Evolutionary conservation across 2,797 vertebrate genomes (phyloP).

Genomic region (Parauchenoglanis punctatus): DNA sequence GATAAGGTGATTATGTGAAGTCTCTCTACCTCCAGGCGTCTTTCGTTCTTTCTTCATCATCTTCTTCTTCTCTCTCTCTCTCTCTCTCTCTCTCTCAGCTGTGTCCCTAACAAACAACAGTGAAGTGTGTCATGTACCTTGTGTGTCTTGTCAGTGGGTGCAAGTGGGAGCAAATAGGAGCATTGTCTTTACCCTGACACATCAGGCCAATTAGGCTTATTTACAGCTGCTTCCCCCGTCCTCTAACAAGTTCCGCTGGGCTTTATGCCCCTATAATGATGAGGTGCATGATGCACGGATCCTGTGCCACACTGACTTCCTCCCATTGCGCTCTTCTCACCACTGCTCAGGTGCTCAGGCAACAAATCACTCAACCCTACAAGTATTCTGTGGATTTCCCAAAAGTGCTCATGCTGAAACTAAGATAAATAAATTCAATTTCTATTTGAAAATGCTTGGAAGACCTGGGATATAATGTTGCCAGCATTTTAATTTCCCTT

Average conservation of each 20-base stretch:
- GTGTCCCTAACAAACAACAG: slow-evolving; percentile 69
- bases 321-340: slow-evolving; percentile 64
- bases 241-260: slow-evolving; percentile 83
- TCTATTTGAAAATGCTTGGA: background rate
- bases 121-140: slow-evolving; percentile 48
- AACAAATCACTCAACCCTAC: slow-evolving; percentile 50
- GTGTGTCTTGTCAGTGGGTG: slow-evolving; percentile 71
- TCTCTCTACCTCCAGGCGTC: too few species aligned
- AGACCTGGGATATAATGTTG: background rate
- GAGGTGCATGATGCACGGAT: slow-evolving; percentile 66
- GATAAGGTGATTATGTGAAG: background rate
- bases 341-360: slow-evolving; percentile 71
- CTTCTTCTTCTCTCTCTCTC: background rate
- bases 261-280: slow-evolving; percentile 70
- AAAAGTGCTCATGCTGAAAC: slow-evolving; percentile 33
- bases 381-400: slow-evolving; percentile 46
- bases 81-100: slow-evolving; percentile 19
- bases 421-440: background rate
- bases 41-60: background rate
- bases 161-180: slow-evolving; percentile 61
- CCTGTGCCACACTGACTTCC: slow-evolving; percentile 54
- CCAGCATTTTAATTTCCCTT: background rate
- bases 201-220: slow-evolving; percentile 84
- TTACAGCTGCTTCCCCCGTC: slow-evolving; percentile 72
- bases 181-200: slow-evolving; percentile 76